Conservation (phyloP, 2,888 invertebrate species). For the Molorchus minor region DNA sequence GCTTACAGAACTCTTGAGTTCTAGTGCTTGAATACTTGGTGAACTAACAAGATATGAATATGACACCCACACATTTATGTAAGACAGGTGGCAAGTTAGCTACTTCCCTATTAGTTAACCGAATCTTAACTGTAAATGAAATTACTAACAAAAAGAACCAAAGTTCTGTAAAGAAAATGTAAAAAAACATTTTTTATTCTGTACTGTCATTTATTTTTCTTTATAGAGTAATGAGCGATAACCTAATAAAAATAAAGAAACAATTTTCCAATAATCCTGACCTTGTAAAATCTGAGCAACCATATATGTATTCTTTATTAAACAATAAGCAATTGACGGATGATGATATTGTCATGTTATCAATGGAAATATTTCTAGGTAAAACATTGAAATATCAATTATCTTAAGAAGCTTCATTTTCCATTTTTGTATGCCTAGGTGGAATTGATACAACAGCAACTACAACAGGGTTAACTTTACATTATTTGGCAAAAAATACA, state of each 20-base stretch:
- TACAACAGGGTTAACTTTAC: slow-evolving; percentile 62
- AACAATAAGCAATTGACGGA: slow-evolving; percentile 58
- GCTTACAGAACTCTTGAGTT: no score
- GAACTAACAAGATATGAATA: no score
- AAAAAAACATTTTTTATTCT: no score
- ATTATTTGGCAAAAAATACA: slow-evolving; percentile 69
- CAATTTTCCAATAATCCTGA: slow-evolving; percentile 40
- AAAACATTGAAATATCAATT: slow-evolving; percentile 3
- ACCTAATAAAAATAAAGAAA: slow-evolving; percentile 40
- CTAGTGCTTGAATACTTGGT: no score
- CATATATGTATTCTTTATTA: slow-evolving; percentile 58
- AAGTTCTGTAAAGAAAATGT: no score
- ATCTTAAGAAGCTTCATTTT: no score
- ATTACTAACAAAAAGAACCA: no score
- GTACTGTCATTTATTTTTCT: slow-evolving; percentile 21
- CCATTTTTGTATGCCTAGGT: slow-evolving; percentile 58
- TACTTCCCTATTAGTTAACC: no score
- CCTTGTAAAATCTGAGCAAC: slow-evolving; percentile 46
- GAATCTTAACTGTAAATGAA: no score
- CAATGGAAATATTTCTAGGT: slow-evolving; percentile 65
- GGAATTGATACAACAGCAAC: slow-evolving; percentile 69
- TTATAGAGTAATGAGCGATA: slow-evolving; percentile 47
- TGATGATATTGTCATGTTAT: slow-evolving; percentile 64
- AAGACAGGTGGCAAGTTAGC: no score
- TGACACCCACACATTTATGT: no score